Base-by-base conservation (phyloP, 2,888 invertebrate species). In the Caenorhabditis imperialis region DNA sequence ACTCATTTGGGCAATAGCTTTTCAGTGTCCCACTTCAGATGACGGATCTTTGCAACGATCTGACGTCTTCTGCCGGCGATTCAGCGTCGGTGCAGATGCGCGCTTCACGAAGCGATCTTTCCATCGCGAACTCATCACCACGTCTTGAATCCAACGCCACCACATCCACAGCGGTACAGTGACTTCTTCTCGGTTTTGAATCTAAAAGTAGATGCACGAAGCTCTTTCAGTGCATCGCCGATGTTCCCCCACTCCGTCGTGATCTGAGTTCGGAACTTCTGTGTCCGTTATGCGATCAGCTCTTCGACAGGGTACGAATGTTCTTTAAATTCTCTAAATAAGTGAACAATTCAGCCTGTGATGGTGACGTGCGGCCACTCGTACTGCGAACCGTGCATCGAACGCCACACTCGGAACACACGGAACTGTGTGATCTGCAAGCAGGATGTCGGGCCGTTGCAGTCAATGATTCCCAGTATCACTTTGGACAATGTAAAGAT, bases 341-440 rank as follows among this genome's bases (percentile, higher is more conserved):
- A n/a, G n/a, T n/a, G 6, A 7, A 7, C 10, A 6, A 30, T 72
- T 27, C 61, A 60, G 55, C 73, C 73, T 2, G 73, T 73, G 8
- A 65, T 67, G 60, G 73, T 73, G 8, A 48, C 67, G 1, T 73
- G 73, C 22, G 73, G 73, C 25, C 73, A 73, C 18, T 73, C 73
- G 20, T 73, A 55, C 38, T 73, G 73, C 38, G 73, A 73, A 30
- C 25, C 61, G 14, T 73, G 73, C 40, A 73, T 73, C 42, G 73
- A 73, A 30, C 16, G 65, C 18, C 50, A 57, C 25, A 60, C 60
- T 2, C 42, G 73, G 7, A 50, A 60, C 10, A 67, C 54, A 6
- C 37, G 67, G 30, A 44, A 42, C 35, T 73, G 73, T 45, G 45
- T 67, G 16, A 61, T 73, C 42, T 73, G 73, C 22, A 50, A 61